Percentiles rank a stretch among this genome's conserved stretches.
Evolutionary conservation across 2,888 invertebrate species (phyloP).

Genomic region (Coecobrya sp.): DNA sequence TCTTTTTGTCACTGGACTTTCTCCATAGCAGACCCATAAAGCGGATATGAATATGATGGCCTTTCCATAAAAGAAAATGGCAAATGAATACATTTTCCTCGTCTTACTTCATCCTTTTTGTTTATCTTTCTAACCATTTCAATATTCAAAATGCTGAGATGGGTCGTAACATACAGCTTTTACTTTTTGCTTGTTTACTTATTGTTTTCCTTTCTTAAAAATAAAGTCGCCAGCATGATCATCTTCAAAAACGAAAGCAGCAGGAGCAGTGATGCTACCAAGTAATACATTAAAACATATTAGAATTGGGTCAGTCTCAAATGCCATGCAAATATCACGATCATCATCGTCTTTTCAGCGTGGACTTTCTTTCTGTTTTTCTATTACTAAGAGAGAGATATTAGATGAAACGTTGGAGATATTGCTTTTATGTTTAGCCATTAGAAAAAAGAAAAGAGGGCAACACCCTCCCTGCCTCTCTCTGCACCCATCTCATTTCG

Average conservation of each 20-base stretch:
- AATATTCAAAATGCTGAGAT: background rate
- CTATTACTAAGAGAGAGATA: background rate
- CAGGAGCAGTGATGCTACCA: background rate
- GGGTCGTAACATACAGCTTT: background rate
- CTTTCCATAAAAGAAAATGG: slow-evolving; percentile 32
- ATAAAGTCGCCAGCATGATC: background rate
- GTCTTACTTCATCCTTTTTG: background rate
- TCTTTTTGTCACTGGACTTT: slow-evolving; percentile 8
- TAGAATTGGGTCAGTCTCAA: slow-evolving; percentile 16
- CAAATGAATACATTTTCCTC: slow-evolving; percentile 32
- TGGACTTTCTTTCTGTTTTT: background rate
- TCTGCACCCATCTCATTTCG: background rate
- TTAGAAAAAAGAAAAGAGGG: slow-evolving; percentile 33
- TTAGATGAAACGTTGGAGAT: background rate
- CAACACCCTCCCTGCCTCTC: slow-evolving; percentile 15
- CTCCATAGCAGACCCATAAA: slow-evolving; percentile 7
- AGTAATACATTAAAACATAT: slow-evolving; percentile 27
- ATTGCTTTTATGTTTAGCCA: slow-evolving; percentile 13
- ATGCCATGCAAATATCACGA: slow-evolving; percentile 29
- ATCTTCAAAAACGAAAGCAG: background rate
- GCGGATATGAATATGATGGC: slow-evolving; percentile 15
- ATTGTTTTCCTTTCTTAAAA: slow-evolving; percentile 4
- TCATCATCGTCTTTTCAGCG: background rate
- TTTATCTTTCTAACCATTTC: background rate
- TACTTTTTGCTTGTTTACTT: slow-evolving; percentile 26